A percentile compares a stretch with the other conserved stretches of the same genome.
These are phyloP conservation scores for Lepilemur ruficaudatus DNA, from an alignment of 2,797 vertebrate species.

Conservation along the genomic window DNA sequence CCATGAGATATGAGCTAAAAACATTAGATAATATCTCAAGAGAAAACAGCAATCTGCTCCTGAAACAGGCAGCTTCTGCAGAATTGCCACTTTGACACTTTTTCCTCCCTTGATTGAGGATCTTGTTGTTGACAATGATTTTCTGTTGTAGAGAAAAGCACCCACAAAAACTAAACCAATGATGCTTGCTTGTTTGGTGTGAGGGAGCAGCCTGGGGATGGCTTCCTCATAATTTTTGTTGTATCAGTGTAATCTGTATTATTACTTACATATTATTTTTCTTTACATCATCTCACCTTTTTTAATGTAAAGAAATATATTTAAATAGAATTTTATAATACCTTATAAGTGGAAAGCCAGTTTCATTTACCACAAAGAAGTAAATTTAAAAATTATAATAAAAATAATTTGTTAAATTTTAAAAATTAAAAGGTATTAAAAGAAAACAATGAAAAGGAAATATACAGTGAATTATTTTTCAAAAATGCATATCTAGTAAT, in stretches of 20 bases:
- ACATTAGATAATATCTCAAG: background rate
- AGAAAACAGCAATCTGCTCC: background rate
- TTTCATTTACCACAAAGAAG: background rate
- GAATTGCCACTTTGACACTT: background rate
- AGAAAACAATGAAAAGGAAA: background rate
- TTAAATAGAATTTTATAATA: background rate
- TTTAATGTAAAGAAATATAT: background rate
- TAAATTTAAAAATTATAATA: background rate
- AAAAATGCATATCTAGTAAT: background rate
- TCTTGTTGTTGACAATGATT: background rate
- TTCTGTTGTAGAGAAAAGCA: background rate
- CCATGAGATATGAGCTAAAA: constrained; percentile 20
- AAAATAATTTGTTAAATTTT: constrained; percentile 9
- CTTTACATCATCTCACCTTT: background rate
- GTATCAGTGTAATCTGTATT: background rate
- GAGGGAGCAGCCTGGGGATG: background rate
- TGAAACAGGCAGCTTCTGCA: background rate
- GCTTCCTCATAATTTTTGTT: background rate
- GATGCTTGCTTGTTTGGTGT: background rate
- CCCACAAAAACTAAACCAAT: background rate
- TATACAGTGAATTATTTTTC: background rate
- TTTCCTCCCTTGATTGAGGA: background rate
- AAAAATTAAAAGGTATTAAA: background rate
- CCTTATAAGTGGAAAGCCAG: background rate
- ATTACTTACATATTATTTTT: background rate